Conservation (phyloP, 2,797 vertebrate genomes). For the Gila robusta region DNA sequence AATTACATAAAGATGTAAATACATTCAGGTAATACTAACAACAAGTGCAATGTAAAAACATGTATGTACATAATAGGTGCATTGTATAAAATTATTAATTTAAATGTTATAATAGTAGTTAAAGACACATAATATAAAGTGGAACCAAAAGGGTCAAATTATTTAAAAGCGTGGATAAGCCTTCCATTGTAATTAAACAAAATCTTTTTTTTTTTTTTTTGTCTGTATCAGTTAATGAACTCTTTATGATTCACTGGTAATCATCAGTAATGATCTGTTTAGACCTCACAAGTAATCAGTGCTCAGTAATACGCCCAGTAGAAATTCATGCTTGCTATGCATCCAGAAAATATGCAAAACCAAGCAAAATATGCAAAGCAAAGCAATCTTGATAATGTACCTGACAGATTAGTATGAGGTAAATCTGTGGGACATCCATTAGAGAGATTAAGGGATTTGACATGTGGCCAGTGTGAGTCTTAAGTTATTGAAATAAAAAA, state of each 20-base stretch:
- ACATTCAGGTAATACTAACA: too few relatives aligned
- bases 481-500: conserved; percentile 22
- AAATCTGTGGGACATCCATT: conserved; percentile 49
- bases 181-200: not conserved
- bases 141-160: not conserved
- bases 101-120: too few relatives aligned
- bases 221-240: not conserved
- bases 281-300: conserved; percentile 10
- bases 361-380: conserved; percentile 6
- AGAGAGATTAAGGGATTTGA: conserved; percentile 49
- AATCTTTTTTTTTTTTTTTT: too few relatives aligned
- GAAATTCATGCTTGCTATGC: not conserved
- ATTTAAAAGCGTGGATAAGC: not conserved
- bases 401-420: conserved; percentile 41
- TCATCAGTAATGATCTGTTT: not conserved
- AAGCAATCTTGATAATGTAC: conserved; percentile 51
- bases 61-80: too few relatives aligned
- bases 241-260: not conserved
- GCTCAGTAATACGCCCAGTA: not conserved
- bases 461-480: conserved; percentile 25
- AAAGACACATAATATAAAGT: too few relatives aligned
- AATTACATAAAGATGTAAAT: too few relatives aligned
- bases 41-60: too few relatives aligned
- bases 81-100: too few relatives aligned
- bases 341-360: conserved; percentile 26